phyloP scores from a whole-genome alignment of 2,113 vertebrate species.

The Perccottus glenii region DNA sequence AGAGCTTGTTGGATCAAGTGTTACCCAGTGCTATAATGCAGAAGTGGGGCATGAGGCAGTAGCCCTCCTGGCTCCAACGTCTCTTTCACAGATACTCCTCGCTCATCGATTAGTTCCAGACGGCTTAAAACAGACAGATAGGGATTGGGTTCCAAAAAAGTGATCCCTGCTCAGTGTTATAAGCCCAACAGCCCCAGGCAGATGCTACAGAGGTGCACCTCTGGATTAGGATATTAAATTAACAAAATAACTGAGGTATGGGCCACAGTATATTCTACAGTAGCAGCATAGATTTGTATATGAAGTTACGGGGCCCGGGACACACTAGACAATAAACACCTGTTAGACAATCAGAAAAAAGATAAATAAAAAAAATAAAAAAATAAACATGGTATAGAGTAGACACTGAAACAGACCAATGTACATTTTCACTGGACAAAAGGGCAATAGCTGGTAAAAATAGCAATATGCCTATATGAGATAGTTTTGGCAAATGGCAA shows the following conservation, averaged over 20 bases:
- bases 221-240: conserved; percentile 61
- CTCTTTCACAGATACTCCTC: conserved; percentile 75
- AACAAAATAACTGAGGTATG: conserved; percentile 61
- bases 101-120: conserved; percentile 82
- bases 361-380: no score
- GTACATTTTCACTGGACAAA: no score
- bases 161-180: conserved; percentile 69
- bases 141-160: conserved; percentile 78
- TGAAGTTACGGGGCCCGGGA: conserved; percentile 20
- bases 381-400: no score
- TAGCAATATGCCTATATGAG: no score
- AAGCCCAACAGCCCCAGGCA: conserved; percentile 50
- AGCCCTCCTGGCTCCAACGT: conserved; percentile 77
- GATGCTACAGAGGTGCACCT: conserved; percentile 62
- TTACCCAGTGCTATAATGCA: conserved; percentile 56
- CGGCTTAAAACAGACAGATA: conserved; percentile 71
- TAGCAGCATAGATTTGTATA: conserved; percentile 19
- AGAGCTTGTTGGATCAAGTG: conserved; percentile 53
- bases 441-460: no score
- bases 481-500: no score
- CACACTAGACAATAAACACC: conserved; percentile 2
- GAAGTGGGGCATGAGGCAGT: conserved; percentile 69
- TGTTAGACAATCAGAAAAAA: no score
- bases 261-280: conserved; percentile 51
- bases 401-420: no score